Evolutionary conservation across 2,113 vertebrate genomes (phyloP), one percentile per base, ranked within the genome.

Genomic region (Apistogramma diplotaenia): DNA sequence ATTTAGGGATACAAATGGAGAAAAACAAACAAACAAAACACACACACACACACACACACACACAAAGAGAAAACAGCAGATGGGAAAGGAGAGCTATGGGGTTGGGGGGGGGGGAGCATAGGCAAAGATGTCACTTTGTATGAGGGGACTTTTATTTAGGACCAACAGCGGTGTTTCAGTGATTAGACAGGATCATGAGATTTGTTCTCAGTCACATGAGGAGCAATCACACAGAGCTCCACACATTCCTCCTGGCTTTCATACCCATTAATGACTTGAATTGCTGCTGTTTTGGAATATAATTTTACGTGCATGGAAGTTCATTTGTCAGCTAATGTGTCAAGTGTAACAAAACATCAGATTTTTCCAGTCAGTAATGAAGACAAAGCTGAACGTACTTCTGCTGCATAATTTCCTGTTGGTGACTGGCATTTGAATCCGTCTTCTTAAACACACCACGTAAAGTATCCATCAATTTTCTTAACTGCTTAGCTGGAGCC

Each of bases 171-270:
- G 10, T 25, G n/a, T 61, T 80, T 78, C 8, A 65, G 54, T 58
- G 29, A 80, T 85, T 46, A 56, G 29, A 82, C 3, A 11, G 53
- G 78, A 87, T 89, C 87, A 90, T 81, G 77, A 81, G 82, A 73
- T 78, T 72, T 76, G 86, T 77, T 80, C 51, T 40, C 51, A 18
- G 8, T 54, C 87, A 90, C 87, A 78, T 82, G 88, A 80, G 71
- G 19, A 72, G 58, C 74, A 72, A 67, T 57, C 2, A 70, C 46
- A 82, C 75, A 85, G 23, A 76, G 46, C 21, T 37, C 35, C 70
- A 51, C 79, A 60, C 62, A 70, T 25, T 70, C 21, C 46, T 76
- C 72, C 37, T 31, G 79, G 16, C 46, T 16, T 81, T 80, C 3
- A 1, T 19, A 31, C 35, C 23, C 0, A 11, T 49, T 16, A 16